Percentiles rank a stretch among this genome's conserved stretches.
Evolutionary conservation across 2,888 invertebrate species (phyloP).

Genomic region (Pachydiplax longipennis): DNA sequence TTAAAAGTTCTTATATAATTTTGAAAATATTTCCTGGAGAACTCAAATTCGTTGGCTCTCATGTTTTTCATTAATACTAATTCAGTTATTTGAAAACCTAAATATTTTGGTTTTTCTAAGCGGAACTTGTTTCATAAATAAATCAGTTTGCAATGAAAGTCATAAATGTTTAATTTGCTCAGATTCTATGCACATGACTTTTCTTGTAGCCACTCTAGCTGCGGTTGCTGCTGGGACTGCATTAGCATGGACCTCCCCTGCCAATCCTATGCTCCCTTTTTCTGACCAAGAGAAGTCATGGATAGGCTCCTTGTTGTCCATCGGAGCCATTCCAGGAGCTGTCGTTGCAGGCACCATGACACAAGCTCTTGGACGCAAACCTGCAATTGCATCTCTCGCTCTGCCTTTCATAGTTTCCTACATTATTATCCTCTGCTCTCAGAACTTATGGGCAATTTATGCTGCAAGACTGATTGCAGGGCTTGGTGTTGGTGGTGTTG

Average conservation of each 20-base stretch:
- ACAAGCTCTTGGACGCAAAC: slow-evolving; percentile 74
- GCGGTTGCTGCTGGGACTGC: slow-evolving; percentile 78
- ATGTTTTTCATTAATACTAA: background rate
- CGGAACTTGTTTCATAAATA: background rate
- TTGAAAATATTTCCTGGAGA: too few relatives aligned
- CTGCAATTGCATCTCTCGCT: slow-evolving; percentile 69
- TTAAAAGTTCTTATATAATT: too few relatives aligned
- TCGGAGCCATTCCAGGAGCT: slow-evolving; percentile 80
- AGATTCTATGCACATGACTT: too few relatives aligned
- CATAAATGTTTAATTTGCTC: too few relatives aligned
- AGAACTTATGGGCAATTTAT: slow-evolving; percentile 66
- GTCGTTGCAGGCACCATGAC: slow-evolving; percentile 77
- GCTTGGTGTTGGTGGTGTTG: slow-evolving; percentile 72
- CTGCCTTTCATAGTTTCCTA: slow-evolving; percentile 73
- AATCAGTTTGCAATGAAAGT: too few relatives aligned
- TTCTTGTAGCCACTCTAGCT: slow-evolving; percentile 75
- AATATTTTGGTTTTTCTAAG: background rate
- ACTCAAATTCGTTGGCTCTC: background rate
- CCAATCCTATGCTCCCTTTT: slow-evolving; percentile 68
- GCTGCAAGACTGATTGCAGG: slow-evolving; percentile 61
- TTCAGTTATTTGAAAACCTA: background rate
- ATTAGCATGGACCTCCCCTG: slow-evolving; percentile 84
- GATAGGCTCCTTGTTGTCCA: slow-evolving; percentile 75
- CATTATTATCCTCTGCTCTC: slow-evolving; percentile 67
- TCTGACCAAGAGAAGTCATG: slow-evolving; percentile 66